Base-by-base conservation (phyloP, 2,888 invertebrate genomes). In the Limnephilus auricula region DNA sequence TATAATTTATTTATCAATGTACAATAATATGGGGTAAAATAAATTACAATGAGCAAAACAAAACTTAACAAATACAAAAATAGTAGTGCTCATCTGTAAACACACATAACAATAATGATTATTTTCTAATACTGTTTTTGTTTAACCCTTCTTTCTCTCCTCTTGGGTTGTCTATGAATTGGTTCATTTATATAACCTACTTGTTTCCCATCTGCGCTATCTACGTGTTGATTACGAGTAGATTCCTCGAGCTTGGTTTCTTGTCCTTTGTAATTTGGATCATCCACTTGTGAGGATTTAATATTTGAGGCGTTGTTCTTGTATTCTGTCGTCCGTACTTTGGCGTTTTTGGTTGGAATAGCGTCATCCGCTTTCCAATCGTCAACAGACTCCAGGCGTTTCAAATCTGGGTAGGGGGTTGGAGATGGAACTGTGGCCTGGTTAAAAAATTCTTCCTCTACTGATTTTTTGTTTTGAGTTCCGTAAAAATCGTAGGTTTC, bases 401-500 rank as follows among this genome's bases (percentile, higher is more conserved):
- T 92, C 32, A 91, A 83, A 34, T 91, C 94, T 93, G 93, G 94
- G 94, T 87, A 92, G 83, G 94, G 93, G 0, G 95, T 95, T 1
- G 96, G 96, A 2, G 95, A 93, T 0, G 96, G 95, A 5, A 95
- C 93, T 0, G 94, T 95, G 45, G 95, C 93, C 2, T 94, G 93
- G 92, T 94, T 94, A 93, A 94, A 95, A 18, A 93, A 90, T 90
- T 95, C 93, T 92, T 96, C 96, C 93, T 95, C 95, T 30, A 95
- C 94, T 0, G 96, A 95, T 50, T 95, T 93, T 0, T 95, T 95
- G 3, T 94, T 92, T 91, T 95, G 94, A 2, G 94, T 94, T 4
- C 95, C 95, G 93, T 94, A 95, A 93, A 95, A 96, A 93, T 95
- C 95, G 93, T 95, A 95, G 2, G 78, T 87, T 90, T 95, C 94